Evolutionary conservation across 2,797 vertebrate genomes (phyloP).

Genomic region (Odontamblyopus lacepedii): DNA sequence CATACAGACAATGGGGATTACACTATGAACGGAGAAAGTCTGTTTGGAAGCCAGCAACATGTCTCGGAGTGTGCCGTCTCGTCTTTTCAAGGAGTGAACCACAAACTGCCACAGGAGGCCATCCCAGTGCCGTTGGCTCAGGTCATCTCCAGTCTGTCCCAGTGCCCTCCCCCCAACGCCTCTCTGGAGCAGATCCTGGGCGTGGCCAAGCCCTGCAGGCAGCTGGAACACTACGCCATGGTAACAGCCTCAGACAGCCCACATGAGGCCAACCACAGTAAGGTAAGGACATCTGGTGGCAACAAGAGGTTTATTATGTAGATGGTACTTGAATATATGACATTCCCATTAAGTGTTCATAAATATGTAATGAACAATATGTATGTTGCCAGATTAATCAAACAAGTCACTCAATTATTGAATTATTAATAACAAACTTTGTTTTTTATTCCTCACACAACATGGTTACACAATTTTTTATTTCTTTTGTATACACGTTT

Average conservation of each 20-base stretch:
- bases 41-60: conserved; percentile 51
- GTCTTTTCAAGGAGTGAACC: conserved; percentile 53
- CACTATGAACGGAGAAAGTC: conserved; percentile 17
- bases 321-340: neutral
- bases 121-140: conserved; percentile 54
- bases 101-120: conserved; percentile 47
- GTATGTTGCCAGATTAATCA: neutral
- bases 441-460: neutral
- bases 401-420: neutral
- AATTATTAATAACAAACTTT: neutral
- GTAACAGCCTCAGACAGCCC: conserved; percentile 54
- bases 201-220: conserved; percentile 55
- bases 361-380: neutral
- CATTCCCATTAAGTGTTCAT: conserved; percentile 1
- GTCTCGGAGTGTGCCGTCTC: conserved; percentile 40
- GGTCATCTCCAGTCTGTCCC: conserved; percentile 67
- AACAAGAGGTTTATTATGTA: neutral
- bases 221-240: conserved; percentile 60
- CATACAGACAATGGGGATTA: conserved; percentile 29
- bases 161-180: conserved; percentile 59
- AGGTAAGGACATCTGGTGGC: conserved; percentile 50
- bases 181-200: conserved; percentile 71
- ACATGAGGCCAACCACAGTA: conserved; percentile 49
- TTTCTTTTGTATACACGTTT: too few species aligned
- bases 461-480: too few species aligned